These are phyloP conservation scores for Hydrolagus affinis DNA, from an alignment of 2,113 vertebrate species.

Conservation along the genomic window DNA sequence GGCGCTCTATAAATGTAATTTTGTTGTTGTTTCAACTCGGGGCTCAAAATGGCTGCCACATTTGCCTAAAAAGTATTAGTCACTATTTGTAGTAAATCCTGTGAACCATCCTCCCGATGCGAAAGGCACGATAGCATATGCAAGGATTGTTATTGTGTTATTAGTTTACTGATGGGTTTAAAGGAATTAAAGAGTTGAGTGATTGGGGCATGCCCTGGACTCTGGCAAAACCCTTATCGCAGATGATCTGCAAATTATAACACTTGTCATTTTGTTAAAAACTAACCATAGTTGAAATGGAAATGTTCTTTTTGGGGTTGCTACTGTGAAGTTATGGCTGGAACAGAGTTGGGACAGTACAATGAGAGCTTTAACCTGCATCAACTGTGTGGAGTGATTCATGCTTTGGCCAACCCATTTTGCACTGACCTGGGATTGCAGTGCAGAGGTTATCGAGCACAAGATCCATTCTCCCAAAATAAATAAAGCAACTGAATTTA, in stretches of 20 bases:
- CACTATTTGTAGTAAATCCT: too few species aligned
- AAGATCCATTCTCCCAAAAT: not conserved
- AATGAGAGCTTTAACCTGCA: not conserved
- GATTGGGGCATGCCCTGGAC: not conserved
- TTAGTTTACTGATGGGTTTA: not conserved
- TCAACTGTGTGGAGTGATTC: not conserved
- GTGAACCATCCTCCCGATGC: too few species aligned
- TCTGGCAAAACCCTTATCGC: not conserved
- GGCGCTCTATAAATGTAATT: too few species aligned
- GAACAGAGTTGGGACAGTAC: not conserved
- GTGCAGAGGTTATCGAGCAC: not conserved
- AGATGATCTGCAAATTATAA: not conserved
- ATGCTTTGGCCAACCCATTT: not conserved
- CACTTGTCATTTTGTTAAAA: not conserved
- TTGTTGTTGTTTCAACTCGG: too few species aligned
- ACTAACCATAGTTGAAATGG: not conserved
- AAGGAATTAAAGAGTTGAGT: not conserved
- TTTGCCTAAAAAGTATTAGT: too few species aligned
- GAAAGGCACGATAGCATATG: too few species aligned
- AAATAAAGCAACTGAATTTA: not conserved
- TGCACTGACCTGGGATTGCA: not conserved
- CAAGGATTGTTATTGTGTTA: too few species aligned
- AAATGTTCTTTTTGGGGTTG: not conserved
- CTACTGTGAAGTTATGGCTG: too few species aligned
- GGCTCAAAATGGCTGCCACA: too few species aligned